Evolutionary conservation across 2,113 vertebrate species (phyloP), one percentile per base, ranked within the genome.

Genomic region (Ardeotis arabs): DNA sequence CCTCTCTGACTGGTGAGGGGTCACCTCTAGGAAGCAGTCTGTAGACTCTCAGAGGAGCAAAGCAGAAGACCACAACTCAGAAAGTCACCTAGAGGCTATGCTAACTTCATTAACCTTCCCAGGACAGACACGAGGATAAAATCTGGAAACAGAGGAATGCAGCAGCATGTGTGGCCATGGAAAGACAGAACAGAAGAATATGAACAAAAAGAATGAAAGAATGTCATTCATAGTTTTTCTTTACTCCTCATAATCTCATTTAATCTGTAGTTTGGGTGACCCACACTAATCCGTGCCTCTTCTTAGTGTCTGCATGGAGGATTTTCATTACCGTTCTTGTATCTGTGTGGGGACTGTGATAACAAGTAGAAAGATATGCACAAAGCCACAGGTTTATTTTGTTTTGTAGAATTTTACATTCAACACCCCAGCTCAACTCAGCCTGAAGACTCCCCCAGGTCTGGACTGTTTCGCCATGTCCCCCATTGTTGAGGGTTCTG

Each of bases 351-450:
- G 35, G 13, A n/a, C 16, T 39, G 62, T 25, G 20, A 41, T 19
- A 70, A 62, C 20, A 59, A 68, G 12, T 10, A 87, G 50, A 81
- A 87, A 45, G n/a, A 37, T n/a, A 75, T 17, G 11, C n/a, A 79
- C 23, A 90, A 87, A 58, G 24, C 20, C 59, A 63, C 3, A 39
- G 10, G 8, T 3, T 86, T 31, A 27, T 69, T 45, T 70, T 69
- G 9, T 28, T 86, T 56, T 84, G 29, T 12, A 62, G 31, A 62
- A 77, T 63, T 88, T 53, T 66, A 45, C 14, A 52, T 60, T 80
- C 28, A 58, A 24, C 1, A 6, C 31, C 27, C 7, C 10, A 66
- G 2, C 35, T 25, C 0, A 0, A 47, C 18, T 73, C 7, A 56
- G 2, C 27, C 33, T 75, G 58, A 93, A 69, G 37, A 16, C 19